Evolutionary conservation across 2,888 invertebrate genomes (phyloP).

Genomic region (Leucophora obtusa): DNA sequence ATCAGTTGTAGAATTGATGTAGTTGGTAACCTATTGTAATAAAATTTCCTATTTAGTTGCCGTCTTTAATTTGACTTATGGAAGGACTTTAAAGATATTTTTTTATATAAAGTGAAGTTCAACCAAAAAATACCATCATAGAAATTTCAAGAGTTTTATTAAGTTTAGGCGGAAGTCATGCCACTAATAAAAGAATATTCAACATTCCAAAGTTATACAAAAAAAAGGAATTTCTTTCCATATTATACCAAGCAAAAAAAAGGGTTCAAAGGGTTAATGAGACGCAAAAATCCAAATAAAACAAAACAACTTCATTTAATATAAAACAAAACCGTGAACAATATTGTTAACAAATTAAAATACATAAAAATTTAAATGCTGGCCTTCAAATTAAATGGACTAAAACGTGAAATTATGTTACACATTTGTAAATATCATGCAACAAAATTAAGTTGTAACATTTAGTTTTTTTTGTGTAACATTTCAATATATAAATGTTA

Average conservation of each 20-base stretch:
- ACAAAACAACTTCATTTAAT: slow-evolving; percentile 40
- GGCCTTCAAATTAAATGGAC: slow-evolving; percentile 29
- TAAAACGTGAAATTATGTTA: slow-evolving; percentile 21
- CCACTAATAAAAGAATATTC: slow-evolving; percentile 38
- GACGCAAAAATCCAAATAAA: slow-evolving; percentile 33
- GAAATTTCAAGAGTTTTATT: slow-evolving; percentile 42
- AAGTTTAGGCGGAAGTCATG: not conserved
- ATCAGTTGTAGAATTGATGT: no score
- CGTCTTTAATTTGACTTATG: no score
- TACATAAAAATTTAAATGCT: not conserved
- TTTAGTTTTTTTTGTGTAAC: not conserved
- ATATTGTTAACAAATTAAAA: slow-evolving; percentile 52
- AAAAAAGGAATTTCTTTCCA: not conserved
- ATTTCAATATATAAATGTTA: not conserved
- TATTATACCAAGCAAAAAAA: slow-evolving; percentile 33
- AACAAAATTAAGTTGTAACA: not conserved
- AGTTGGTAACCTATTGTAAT: no score
- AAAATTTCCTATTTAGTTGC: no score
- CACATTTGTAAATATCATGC: not conserved
- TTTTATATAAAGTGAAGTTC: not conserved
- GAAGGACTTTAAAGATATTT: no score
- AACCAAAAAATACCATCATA: slow-evolving; percentile 28
- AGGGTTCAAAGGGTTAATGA: slow-evolving; percentile 54
- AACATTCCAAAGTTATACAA: slow-evolving; percentile 19
- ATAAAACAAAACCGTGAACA: slow-evolving; percentile 47